phyloP scores from a whole-genome alignment of 2,888 invertebrate genomes.

The Polymixis flavicincta region DNA sequence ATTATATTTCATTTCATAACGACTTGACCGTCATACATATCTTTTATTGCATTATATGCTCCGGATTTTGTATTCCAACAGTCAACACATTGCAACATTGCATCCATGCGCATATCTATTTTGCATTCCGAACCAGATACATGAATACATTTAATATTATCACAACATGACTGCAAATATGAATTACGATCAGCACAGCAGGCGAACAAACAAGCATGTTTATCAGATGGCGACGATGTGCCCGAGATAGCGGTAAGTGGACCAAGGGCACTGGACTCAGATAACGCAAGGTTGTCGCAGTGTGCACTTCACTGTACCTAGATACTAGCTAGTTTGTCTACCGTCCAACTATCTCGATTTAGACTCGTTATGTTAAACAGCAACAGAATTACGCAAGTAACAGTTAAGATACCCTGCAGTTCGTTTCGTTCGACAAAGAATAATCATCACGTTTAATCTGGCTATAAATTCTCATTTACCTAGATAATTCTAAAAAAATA shows the following conservation, averaged over 20 bases:
- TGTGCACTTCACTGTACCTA: constrained; percentile 59
- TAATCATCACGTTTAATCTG: constrained; percentile 12
- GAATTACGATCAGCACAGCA: constrained; percentile 62
- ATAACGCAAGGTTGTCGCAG: constrained; percentile 85
- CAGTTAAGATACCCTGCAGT: constrained; percentile 2
- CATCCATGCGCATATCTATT: constrained; percentile 43
- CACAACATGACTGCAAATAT: constrained; percentile 63
- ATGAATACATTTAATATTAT: constrained; percentile 64
- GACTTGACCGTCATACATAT: neutral
- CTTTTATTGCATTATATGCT: constrained; percentile 14
- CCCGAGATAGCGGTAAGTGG: constrained; percentile 86
- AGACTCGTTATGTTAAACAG: constrained; percentile 43
- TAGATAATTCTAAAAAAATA: constrained; percentile 10
- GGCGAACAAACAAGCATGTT: constrained; percentile 74
- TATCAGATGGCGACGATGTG: constrained; percentile 86
- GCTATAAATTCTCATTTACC: constrained; percentile 32
- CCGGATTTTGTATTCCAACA: constrained; percentile 25
- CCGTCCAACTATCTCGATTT: constrained; percentile 46
- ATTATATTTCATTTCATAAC: constrained; percentile 9
- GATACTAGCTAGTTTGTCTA: constrained; percentile 14
- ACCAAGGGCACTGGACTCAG: constrained; percentile 86
- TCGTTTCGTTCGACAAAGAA: constrained; percentile 19
- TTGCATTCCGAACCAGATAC: constrained; percentile 55
- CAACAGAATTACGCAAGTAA: constrained; percentile 43
- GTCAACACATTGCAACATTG: constrained; percentile 44